phyloP scores from a whole-genome alignment of 2,797 vertebrate species.

The Enteromius argenteus region DNA sequence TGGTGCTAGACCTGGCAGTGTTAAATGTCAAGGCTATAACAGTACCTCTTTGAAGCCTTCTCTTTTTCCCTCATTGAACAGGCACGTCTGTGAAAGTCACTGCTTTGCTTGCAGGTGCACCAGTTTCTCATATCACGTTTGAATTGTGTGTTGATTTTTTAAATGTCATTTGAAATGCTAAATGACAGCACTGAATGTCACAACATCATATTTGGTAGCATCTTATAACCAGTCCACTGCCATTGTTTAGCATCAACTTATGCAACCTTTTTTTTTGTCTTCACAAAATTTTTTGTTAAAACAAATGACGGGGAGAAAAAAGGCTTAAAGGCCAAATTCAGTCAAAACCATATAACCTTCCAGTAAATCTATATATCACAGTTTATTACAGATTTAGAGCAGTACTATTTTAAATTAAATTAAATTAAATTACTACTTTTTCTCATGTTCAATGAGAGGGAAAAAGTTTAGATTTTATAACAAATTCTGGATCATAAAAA shows the following conservation, averaged over 20 bases:
- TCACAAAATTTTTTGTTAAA: neutral
- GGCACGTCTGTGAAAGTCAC: slow-evolving; percentile 45
- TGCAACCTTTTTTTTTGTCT: slow-evolving; percentile 17
- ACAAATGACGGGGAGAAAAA: neutral
- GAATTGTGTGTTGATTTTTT: slow-evolving; percentile 10
- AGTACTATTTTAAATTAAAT: neutral
- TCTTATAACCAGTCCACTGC: slow-evolving; percentile 41
- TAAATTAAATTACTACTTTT: neutral
- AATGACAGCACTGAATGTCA: slow-evolving; percentile 51
- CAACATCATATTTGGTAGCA: slow-evolving; percentile 7
- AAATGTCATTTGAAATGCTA: slow-evolving; percentile 31
- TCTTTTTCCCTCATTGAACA: slow-evolving; percentile 32
- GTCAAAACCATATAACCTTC: neutral
- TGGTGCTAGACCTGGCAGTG: slow-evolving; percentile 18
- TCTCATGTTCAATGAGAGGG: neutral
- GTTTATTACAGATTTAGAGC: neutral
- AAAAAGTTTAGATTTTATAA: neutral
- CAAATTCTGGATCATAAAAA: neutral
- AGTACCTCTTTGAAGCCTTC: slow-evolving; percentile 37
- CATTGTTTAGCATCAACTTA: slow-evolving; percentile 24
- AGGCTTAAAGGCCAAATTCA: neutral
- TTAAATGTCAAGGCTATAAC: slow-evolving; percentile 33
- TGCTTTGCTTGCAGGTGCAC: slow-evolving; percentile 40
- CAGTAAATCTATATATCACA: neutral
- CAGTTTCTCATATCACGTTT: slow-evolving; percentile 15